Evolutionary conservation across 2,113 vertebrate species (phyloP), one percentile per base, ranked within the genome.

Genomic region (Spea multiplicata): DNA sequence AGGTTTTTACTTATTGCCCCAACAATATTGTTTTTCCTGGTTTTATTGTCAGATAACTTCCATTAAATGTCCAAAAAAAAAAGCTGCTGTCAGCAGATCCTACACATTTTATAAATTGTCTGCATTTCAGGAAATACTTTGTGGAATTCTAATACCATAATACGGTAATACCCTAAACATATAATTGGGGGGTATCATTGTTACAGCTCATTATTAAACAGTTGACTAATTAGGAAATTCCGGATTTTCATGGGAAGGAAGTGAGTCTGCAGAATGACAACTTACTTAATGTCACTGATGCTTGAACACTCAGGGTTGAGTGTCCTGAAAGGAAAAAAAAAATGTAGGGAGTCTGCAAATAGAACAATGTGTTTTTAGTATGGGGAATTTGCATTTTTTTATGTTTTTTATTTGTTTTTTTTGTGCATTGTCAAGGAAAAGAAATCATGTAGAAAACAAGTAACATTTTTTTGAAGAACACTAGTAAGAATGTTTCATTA

Each of bases 111-210:
- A 13, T 59, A 59, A 59, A 13, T 59, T 59, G 55, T 59, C 55
- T 59, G 55, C 55, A 13, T 59, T 59, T 59, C 55, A 59, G 55
- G 55, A 59, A 59, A 59, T 59, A 13, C 55, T 59, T 59, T 59
- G 55, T 12, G 55, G 55, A 59, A 59, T 59, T 7, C 55, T 59
- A 59, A 59, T 59, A 59, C 55, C 55, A 59, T 59, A 59, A 59
- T 59, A 30, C 30, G 30, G 30, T 30, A 59, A 59, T 59, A 59
- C 10, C 55, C 30, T 13, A 59, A 59, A 59, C 10, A 9, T 59
- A 59, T 59, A 13, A 59, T 59, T 59, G 55, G 55, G 30, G 30
- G 55, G 55, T 59, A 59, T 59, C 55, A 59, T 59, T 4, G 55
- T 59, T 59, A 59, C 55, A 59, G 30, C 30, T 59, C 55, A 59